Evolutionary conservation across 2,797 vertebrate species (phyloP).

Genomic region (Percopsis omiscomaycus): DNA sequence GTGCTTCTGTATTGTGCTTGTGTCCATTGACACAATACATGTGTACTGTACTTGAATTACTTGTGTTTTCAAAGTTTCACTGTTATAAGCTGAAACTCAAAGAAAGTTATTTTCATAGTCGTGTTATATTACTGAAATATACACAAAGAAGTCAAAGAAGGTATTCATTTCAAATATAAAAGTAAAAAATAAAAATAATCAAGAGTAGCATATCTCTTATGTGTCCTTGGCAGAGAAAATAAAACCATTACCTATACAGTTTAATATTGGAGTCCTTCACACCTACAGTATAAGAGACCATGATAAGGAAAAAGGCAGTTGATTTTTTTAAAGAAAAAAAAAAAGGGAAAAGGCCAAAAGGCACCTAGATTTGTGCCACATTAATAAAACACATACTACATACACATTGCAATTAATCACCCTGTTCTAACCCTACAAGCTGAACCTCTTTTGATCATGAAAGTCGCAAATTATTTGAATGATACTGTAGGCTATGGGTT

Average conservation of each 20-base stretch:
- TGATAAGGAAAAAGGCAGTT: conserved; percentile 77
- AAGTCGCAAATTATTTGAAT: conserved; percentile 44
- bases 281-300: conserved; percentile 50
- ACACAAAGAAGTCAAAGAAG: conserved; percentile 53
- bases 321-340: conserved; percentile 58
- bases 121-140: conserved; percentile 47
- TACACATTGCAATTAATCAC: conserved; percentile 63
- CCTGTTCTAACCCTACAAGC: conserved; percentile 57
- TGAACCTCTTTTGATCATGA: conserved; percentile 43
- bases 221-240: conserved; percentile 72
- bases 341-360: conserved; percentile 70
- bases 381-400: conserved; percentile 68
- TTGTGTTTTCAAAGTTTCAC: conserved; percentile 24
- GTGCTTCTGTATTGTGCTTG: conserved; percentile 42
- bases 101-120: conserved; percentile 25
- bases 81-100: conserved; percentile 17
- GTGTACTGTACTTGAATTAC: conserved; percentile 35
- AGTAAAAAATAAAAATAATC: conserved; percentile 23
- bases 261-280: conserved; percentile 42
- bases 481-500: conserved; percentile 49
- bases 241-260: conserved; percentile 47
- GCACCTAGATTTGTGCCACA: conserved; percentile 67
- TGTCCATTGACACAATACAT: conserved; percentile 38
- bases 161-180: conserved; percentile 48
- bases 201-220: conserved; percentile 44